Evolutionary conservation across 2,888 invertebrate species (phyloP).

Genomic region (Urechis unicinctus): DNA sequence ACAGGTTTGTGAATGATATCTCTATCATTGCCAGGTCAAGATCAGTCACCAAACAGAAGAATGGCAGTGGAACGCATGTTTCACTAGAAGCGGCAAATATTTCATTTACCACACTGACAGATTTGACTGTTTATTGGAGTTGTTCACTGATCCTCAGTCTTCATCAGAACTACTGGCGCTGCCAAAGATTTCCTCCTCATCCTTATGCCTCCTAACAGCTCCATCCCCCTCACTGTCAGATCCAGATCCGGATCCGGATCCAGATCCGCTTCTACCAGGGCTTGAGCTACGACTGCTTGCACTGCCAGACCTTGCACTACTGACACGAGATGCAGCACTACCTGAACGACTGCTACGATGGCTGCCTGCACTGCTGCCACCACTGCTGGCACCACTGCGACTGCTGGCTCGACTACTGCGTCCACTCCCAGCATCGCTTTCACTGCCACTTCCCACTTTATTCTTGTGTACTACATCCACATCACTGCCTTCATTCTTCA

Average conservation of each 20-base stretch:
- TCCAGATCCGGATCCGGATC: constrained; percentile 1
- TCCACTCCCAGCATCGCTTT: constrained; percentile 5
- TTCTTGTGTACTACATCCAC: too few species aligned
- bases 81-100: too few species aligned
- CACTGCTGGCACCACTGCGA: constrained; percentile 14
- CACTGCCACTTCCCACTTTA: constrained; percentile 7
- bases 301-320: constrained; percentile 3
- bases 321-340: constrained; percentile 1
- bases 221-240: constrained; percentile 35
- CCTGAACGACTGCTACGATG: constrained; percentile 21
- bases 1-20: too few species aligned
- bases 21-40: too few species aligned
- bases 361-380: constrained; percentile 20
- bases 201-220: constrained; percentile 37
- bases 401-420: constrained; percentile 20
- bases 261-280: constrained; percentile 23
- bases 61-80: too few species aligned
- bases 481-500: constrained; percentile 5
- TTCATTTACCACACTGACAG: too few species aligned
- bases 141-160: neutral
- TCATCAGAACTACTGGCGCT: constrained; percentile 24
- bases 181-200: constrained; percentile 42
- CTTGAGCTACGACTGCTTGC: constrained; percentile 9
- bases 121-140: neutral
- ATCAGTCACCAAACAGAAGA: too few species aligned